These are phyloP conservation scores for Timandra comae DNA, from an alignment of 2,888 invertebrate genomes.

Conservation along the genomic window DNA sequence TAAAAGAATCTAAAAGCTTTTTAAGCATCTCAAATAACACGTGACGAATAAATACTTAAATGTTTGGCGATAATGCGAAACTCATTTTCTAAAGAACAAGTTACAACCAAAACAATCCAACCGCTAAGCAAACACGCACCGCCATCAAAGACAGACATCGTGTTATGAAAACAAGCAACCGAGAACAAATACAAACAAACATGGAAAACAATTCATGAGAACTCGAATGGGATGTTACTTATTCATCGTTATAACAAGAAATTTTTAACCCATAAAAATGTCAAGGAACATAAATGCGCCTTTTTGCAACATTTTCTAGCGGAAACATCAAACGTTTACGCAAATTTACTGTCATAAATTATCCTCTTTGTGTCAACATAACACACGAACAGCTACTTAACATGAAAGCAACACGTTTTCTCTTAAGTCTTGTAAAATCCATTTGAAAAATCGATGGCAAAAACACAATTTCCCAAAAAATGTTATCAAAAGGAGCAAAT, in stretches of 20 bases:
- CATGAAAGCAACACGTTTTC: too few species aligned
- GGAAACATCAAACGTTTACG: conserved; percentile 24
- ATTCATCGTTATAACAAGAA: conserved; percentile 50
- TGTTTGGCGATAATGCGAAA: conserved; percentile 21
- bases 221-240: conserved; percentile 40
- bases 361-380: too few species aligned
- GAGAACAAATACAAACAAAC: conserved; percentile 69
- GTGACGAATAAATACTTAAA: too few species aligned
- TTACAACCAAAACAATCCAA: conserved; percentile 50
- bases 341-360: not conserved
- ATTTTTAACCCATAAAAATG: conserved; percentile 41
- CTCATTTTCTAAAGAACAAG: conserved; percentile 35
- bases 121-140: conserved; percentile 57
- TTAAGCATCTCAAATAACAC: too few species aligned
- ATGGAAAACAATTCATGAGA: conserved; percentile 69
- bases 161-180: conserved; percentile 74
- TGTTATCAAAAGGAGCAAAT: conserved; percentile 26
- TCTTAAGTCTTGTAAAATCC: too few species aligned
- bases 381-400: too few species aligned
- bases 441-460: conserved; percentile 3
- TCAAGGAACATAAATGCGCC: conserved; percentile 29
- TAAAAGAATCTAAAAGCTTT: too few species aligned
- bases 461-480: conserved; percentile 15
- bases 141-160: conserved; percentile 68
- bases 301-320: conserved; percentile 30